A percentile compares a stretch with the other conserved stretches of the same genome.
These are phyloP conservation scores for Agelaius phoeniceus DNA, from an alignment of 2,113 vertebrate species.

Conservation along the genomic window DNA sequence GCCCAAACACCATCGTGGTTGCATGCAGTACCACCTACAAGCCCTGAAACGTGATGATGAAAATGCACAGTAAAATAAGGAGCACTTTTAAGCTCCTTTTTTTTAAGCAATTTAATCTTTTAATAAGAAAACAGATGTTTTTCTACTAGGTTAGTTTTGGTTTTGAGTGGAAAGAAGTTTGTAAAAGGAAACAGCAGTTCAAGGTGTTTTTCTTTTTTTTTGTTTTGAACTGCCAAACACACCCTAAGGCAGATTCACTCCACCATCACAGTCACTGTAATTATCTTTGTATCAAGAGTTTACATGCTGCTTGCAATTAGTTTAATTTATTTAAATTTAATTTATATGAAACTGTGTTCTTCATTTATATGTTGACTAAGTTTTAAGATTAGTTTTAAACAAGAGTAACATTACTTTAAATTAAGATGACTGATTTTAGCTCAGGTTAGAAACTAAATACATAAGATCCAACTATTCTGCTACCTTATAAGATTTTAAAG, in stretches of 20 bases:
- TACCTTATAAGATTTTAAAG: constrained; percentile 22
- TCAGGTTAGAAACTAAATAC: not conserved
- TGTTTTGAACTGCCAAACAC: not conserved
- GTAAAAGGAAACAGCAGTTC: not conserved
- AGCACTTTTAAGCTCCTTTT: not conserved
- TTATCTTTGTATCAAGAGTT: not conserved
- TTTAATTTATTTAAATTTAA: not conserved
- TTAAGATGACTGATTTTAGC: constrained; percentile 7
- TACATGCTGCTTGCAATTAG: not conserved
- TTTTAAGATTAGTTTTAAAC: constrained; percentile 1
- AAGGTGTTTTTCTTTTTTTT: not conserved
- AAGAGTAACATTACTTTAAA: not conserved
- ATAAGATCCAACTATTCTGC: not conserved
- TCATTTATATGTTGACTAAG: not conserved
- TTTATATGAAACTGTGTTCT: not conserved
- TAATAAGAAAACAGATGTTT: not conserved
- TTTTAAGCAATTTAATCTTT: not conserved
- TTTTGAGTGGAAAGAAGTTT: not conserved
- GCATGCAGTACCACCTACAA: not conserved
- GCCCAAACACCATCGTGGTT: not conserved
- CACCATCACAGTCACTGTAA: not conserved
- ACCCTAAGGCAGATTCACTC: not conserved
- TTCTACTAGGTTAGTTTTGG: not conserved
- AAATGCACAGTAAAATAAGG: not conserved
- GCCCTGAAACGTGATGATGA: not conserved